phyloP scores from a whole-genome alignment of 1,140 invertebrate species.

The Platyscapa corneri region DNA sequence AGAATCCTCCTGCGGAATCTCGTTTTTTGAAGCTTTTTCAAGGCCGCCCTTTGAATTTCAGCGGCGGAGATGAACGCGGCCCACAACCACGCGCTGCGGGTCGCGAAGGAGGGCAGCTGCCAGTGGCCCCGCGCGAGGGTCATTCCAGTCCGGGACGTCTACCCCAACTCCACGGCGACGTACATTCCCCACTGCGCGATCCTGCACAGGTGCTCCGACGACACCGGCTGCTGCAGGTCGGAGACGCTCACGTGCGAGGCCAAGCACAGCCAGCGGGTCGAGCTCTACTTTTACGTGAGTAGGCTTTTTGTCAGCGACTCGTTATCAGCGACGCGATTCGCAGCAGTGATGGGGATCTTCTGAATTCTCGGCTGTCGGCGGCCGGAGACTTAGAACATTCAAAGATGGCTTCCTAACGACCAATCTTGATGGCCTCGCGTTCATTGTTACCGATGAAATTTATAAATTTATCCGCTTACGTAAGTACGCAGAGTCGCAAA shows the following conservation, averaged over 20 bases:
- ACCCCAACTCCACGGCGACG: slow-evolving; percentile 80
- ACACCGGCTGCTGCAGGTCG: slow-evolving; percentile 83
- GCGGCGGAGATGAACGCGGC: slow-evolving; percentile 72
- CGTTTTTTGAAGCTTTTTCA: too few species aligned
- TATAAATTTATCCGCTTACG: too few species aligned
- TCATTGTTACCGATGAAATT: too few species aligned
- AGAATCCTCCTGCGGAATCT: not conserved
- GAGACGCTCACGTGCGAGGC: slow-evolving; percentile 80
- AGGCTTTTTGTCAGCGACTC: not conserved
- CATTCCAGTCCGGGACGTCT: slow-evolving; percentile 78
- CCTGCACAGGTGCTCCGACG: slow-evolving; percentile 84
- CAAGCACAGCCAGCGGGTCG: slow-evolving; percentile 78
- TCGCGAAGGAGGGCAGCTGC: slow-evolving; percentile 78
- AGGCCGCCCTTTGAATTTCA: slow-evolving; percentile 63
- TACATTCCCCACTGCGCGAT: slow-evolving; percentile 85
- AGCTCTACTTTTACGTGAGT: slow-evolving; percentile 85
- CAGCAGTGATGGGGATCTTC: too few species aligned
- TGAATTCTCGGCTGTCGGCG: too few species aligned
- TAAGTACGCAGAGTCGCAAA: too few species aligned
- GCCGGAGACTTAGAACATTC: too few species aligned
- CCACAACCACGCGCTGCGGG: slow-evolving; percentile 76
- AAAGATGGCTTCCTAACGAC: too few species aligned
- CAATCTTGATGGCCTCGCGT: too few species aligned
- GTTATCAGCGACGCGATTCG: too few species aligned
- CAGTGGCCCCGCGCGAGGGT: slow-evolving; percentile 78